Conservation (phyloP, 2,888 invertebrate species). For the Polydrusus cervinus region DNA sequence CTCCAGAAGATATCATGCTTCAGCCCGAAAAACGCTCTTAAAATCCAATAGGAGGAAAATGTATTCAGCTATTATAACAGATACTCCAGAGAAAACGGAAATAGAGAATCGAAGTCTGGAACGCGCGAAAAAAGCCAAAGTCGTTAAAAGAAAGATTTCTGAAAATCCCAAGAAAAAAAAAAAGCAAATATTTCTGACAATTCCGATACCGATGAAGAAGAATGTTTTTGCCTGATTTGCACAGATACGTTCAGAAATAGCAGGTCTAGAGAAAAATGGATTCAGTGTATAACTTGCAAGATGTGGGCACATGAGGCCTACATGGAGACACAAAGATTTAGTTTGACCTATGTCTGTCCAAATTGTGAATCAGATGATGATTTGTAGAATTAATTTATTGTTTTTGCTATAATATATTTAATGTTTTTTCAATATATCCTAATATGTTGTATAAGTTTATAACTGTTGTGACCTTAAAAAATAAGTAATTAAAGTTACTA, state of each 20-base stretch:
- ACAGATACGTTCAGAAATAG: conserved; percentile 7
- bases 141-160: conserved; percentile 11
- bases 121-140: not conserved
- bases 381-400: not conserved
- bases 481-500: too few relatives aligned
- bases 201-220: not conserved
- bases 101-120: conserved; percentile 11
- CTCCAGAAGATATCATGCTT: not conserved
- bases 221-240: conserved; percentile 27
- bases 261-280: conserved; percentile 29
- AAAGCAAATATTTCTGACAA: conserved; percentile 1
- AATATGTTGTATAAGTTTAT: too few relatives aligned
- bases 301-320: conserved; percentile 19
- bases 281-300: conserved; percentile 15
- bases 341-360: conserved; percentile 14
- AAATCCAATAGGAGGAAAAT: conserved; percentile 3
- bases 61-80: conserved; percentile 8
- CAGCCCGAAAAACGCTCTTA: not conserved
- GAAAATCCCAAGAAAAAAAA: conserved; percentile 19
- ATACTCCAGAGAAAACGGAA: conserved; percentile 26
- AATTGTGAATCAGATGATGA: conserved; percentile 21
- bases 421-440: too few relatives aligned
- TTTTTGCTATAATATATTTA: too few relatives aligned
- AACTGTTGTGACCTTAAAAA: too few relatives aligned
- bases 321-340: not conserved